Base-by-base conservation (phyloP, 2,797 vertebrate genomes). In the Botia kubotai region DNA sequence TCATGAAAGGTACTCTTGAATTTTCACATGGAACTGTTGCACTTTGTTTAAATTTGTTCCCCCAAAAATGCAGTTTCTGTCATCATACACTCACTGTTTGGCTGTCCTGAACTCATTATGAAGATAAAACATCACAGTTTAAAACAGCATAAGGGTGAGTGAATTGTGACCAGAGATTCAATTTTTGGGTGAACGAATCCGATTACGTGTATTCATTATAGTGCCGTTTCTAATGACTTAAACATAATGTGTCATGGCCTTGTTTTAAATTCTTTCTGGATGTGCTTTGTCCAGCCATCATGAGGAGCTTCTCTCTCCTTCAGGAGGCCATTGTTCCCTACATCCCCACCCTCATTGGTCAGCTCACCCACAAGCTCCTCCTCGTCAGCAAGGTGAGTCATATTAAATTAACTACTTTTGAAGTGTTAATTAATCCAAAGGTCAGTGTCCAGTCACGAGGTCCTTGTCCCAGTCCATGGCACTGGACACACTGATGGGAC, bases 221-320 rank as follows among this genome's bases (percentile, higher is more conserved):
- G 10, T 46, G 43, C 43, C 2, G 8, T 46, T 46, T 46, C 10
- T 46, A 11, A 11, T 46, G 8, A 11, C 43, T 58, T 58, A 11
- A 21, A 10, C 19, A 7, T 43, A 11, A 10, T 29, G 13, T 62
- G 13, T 58, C 6, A 23, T 62, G 10, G 11, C 5, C 6, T 12
- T 46, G 5, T 39, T 33, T 29, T 67, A 11, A 11, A n/a, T n/a
- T n/a, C 62, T 29, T 57, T 73, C 11, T 63, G 19, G 29, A 13
- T 72, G 12, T 57, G 21, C 13, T 50, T 70, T 83, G 85, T 92
- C 55, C 91, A 99, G 98, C 98, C 58, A 97, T 99, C 90, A 99
- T 99, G 98, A 95, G 98, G 88, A 99, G 96, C 90, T 98, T 99
- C 91, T 99, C 98, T 57, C 94, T 99, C 87, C 96, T 99, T 14